Conservation (phyloP, 2,888 invertebrate species). For the Lysandra bellargus region DNA sequence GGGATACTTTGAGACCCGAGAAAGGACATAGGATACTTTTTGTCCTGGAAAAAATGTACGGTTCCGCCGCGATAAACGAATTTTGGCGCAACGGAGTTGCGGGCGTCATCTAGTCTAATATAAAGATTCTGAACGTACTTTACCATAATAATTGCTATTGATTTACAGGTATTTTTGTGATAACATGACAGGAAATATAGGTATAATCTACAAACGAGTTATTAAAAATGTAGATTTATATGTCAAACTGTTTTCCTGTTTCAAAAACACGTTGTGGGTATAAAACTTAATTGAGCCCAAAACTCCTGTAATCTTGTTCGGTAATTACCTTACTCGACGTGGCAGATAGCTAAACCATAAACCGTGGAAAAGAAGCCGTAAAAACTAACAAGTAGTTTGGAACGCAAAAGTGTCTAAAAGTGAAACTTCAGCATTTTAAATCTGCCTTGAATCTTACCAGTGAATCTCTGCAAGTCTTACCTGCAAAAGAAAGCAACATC, state of each 20-base stretch:
- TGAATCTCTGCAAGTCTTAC: slow-evolving; percentile 47
- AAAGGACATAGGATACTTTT: too few species aligned
- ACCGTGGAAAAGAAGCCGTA: not conserved
- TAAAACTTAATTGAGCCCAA: not conserved
- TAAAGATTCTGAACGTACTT: not conserved
- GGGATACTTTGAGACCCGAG: too few species aligned
- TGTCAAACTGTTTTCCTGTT: not conserved
- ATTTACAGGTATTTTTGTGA: not conserved
- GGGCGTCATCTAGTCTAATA: not conserved
- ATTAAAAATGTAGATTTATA: not conserved
- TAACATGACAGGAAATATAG: not conserved
- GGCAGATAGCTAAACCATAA: not conserved
- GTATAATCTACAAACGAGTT: not conserved
- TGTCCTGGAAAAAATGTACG: too few species aligned
- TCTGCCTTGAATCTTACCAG: slow-evolving; percentile 26
- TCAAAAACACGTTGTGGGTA: not conserved
- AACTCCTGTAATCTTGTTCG: slow-evolving; percentile 9
- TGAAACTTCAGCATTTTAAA: slow-evolving; percentile 28
- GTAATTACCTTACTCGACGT: not conserved
- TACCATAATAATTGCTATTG: too few species aligned
- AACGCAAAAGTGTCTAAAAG: not conserved
- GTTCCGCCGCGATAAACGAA: too few species aligned
- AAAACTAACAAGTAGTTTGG: not conserved
- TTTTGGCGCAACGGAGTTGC: too few species aligned
- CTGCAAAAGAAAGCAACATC: slow-evolving; percentile 50